Percentiles rank a stretch among this genome's conserved stretches.
Conservation (phyloP, 2,888 invertebrate genomes). For the Drosophila mimetica region DNA sequence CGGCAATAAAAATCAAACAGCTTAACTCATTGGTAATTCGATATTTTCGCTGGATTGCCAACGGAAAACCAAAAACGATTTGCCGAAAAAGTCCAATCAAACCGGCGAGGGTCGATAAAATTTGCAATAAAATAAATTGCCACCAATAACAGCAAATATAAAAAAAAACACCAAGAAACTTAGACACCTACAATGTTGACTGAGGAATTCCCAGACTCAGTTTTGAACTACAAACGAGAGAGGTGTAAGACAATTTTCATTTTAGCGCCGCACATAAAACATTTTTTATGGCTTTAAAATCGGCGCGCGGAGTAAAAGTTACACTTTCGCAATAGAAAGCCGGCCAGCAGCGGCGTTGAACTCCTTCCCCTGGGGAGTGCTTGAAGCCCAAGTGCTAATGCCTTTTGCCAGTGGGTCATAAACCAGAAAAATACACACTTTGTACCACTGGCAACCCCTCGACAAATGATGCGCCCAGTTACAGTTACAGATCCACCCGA, state of each 20-base stretch:
- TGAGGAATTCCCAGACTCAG: conserved; percentile 15
- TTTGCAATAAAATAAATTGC: conserved; percentile 79
- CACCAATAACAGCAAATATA: conserved; percentile 56
- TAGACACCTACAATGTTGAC: conserved; percentile 48
- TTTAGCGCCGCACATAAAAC: conserved; percentile 74
- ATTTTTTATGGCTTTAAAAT: conserved; percentile 80
- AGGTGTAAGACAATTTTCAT: conserved; percentile 74
- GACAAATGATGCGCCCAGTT: conserved; percentile 48
- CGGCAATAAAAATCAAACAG: conserved; percentile 49
- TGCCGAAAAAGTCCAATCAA: conserved; percentile 68
- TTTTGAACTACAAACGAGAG: conserved; percentile 50
- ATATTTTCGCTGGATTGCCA: conserved; percentile 60
- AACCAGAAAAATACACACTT: conserved; percentile 44
- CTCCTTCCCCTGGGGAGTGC: conserved; percentile 67
- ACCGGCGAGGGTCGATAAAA: conserved; percentile 71
- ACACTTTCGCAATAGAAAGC: conserved; percentile 79
- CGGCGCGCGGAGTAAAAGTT: conserved; percentile 70
- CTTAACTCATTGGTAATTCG: conserved; percentile 72
- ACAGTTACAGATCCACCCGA: conserved; percentile 41
- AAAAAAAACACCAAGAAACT: conserved; percentile 20
- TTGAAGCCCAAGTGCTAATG: conserved; percentile 53
- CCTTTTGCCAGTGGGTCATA: conserved; percentile 57
- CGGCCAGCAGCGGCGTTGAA: conserved; percentile 7
- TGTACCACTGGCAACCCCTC: background rate
- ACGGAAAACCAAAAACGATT: conserved; percentile 46